Evolutionary conservation across 1,140 invertebrate genomes (phyloP).

Genomic region (Ericerus pela): DNA sequence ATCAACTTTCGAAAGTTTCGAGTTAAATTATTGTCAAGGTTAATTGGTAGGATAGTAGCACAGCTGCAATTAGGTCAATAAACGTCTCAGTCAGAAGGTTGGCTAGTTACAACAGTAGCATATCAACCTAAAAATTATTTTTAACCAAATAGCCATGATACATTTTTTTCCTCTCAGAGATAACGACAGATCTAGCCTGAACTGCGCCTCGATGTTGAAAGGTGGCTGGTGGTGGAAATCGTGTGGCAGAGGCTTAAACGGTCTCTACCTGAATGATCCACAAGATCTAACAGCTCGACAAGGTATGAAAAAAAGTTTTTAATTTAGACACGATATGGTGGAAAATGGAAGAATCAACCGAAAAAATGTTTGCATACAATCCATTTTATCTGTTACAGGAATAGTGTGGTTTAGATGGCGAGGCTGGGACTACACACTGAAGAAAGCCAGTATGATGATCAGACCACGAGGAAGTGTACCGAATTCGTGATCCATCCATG

Average conservation of each 20-base stretch:
- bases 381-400: constrained; percentile 36
- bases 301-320: constrained; percentile 36
- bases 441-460: constrained; percentile 80
- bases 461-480: constrained; percentile 44
- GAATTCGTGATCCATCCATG: not conserved
- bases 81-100: too few relatives aligned
- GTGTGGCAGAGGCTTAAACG: constrained; percentile 72
- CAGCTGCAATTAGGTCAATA: too few relatives aligned
- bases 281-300: constrained; percentile 75
- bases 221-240: constrained; percentile 92
- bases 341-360: not conserved
- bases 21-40: too few relatives aligned
- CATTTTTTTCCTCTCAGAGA: constrained; percentile 40
- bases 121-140: not conserved
- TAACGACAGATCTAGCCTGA: constrained; percentile 74
- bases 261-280: constrained; percentile 71
- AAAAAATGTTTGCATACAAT: not conserved
- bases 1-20: too few relatives aligned
- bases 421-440: constrained; percentile 83
- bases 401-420: constrained; percentile 89
- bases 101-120: too few relatives aligned
- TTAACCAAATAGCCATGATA: not conserved
- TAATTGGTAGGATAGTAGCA: too few relatives aligned
- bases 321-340: not conserved
- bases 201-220: constrained; percentile 82